Conservation (phyloP, 2,113 vertebrate genomes). For the Brachionichthys hirsutus region DNA sequence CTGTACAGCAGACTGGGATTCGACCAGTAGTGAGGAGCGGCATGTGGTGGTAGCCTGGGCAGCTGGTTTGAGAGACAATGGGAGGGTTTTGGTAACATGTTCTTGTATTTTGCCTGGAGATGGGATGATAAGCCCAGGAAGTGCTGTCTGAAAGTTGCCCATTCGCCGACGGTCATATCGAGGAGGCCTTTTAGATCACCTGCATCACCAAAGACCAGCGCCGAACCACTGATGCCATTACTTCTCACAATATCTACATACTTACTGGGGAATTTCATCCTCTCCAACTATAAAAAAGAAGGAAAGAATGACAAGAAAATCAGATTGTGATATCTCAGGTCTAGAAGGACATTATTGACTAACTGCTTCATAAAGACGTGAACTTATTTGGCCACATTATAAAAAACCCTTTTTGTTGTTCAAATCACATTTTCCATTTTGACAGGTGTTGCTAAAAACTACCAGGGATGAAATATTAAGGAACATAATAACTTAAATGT, state of each 20-base stretch:
- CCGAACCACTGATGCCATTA: conserved; percentile 63
- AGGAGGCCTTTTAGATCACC: conserved; percentile 72
- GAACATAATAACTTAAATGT: neutral
- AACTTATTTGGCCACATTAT: no score
- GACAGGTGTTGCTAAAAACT: neutral
- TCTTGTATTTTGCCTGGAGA: conserved; percentile 19
- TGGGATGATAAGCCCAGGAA: conserved; percentile 63
- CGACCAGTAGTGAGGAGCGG: conserved; percentile 3
- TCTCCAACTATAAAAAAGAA: conserved; percentile 60
- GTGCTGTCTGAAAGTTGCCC: conserved; percentile 73
- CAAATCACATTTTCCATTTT: neutral
- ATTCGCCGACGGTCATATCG: conserved; percentile 76
- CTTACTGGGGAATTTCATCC: conserved; percentile 47
- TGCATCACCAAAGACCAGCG: conserved; percentile 69
- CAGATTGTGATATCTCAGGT: no score
- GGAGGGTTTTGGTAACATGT: neutral
- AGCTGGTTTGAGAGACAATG: conserved; percentile 2
- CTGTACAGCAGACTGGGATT: conserved; percentile 13
- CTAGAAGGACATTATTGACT: no score
- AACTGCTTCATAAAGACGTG: no score
- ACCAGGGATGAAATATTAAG: neutral
- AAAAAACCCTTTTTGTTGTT: no score
- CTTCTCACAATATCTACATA: conserved; percentile 61
- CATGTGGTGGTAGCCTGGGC: neutral
- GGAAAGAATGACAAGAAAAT: neutral